phyloP scores from a whole-genome alignment of 2,113 vertebrate species.

The Cyanoderma ruficeps region DNA sequence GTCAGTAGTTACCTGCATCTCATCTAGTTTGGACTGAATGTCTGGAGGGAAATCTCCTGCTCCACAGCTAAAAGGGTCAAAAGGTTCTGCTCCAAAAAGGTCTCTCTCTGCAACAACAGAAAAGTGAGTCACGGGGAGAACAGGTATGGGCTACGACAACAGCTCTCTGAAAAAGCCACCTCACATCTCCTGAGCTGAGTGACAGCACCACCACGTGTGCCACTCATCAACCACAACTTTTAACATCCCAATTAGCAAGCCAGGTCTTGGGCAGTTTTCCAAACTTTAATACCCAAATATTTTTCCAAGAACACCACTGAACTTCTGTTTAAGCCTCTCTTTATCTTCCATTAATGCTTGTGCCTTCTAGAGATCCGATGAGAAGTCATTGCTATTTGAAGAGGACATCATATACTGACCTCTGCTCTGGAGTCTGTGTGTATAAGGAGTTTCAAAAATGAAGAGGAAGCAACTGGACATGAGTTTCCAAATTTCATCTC shows the following conservation, averaged over 20 bases:
- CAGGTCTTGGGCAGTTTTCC: neutral
- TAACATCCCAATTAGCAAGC: neutral
- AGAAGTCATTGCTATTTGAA: neutral
- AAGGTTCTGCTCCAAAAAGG: conserved; percentile 95
- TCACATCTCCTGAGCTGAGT: neutral
- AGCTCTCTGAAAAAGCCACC: neutral
- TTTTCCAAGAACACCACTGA: neutral
- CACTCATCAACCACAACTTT: neutral
- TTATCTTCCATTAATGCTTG: neutral
- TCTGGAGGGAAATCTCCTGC: conserved; percentile 94
- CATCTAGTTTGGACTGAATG: conserved; percentile 96
- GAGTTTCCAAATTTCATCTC: neutral
- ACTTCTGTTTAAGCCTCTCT: neutral
- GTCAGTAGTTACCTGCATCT: conserved; percentile 93
- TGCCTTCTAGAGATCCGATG: fast-evolving
- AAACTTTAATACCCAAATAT: neutral
- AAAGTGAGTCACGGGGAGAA: conserved; percentile 33
- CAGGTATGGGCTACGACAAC: fast-evolving
- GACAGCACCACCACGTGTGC: neutral
- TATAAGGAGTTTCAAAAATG: neutral
- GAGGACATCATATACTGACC: neutral
- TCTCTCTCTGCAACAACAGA: conserved; percentile 86
- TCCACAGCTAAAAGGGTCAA: conserved; percentile 96
- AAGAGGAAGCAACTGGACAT: neutral
- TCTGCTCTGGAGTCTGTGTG: neutral